Evolutionary conservation across 2,888 invertebrate genomes (phyloP), one percentile per base, ranked within the genome.

Genomic region (Lissonota sp.): DNA sequence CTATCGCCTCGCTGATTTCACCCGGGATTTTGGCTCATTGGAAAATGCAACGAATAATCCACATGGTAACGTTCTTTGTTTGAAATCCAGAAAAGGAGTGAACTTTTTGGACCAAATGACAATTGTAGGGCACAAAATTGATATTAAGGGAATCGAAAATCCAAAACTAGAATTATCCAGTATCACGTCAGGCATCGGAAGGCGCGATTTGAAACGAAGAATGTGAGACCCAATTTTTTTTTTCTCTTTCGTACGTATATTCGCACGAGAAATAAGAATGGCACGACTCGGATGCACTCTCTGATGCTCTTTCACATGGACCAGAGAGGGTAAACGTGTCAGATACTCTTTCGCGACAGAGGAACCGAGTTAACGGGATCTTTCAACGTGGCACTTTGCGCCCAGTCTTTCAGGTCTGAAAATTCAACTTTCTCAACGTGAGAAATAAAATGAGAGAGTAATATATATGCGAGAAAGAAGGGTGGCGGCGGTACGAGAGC

Each of bases 341-440:
- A 14, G 55, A 60, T 39, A 79, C 44, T 12, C 57, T 26, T 14
- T 16, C 70, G 40, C 53, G 55, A 58, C 76, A 64, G 66, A 14
- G 57, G 83, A 87, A 87, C 83, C 83, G 84, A 88, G 87, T 89
- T 89, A 88, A 84, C 84, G 26, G 10, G 7, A 7, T 87, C 88
- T 87, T 89, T 87, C 87, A 60, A 86, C 86, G 76, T 83, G 85
- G 85, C 86, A 88, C 88, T 88, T 88, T 84, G 74, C 53, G 14
- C 26, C 26, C 84, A 84, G 85, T 84, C 84, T 85, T 82, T 83
- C 79, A 74, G 67, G 53, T 82, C 26, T 26, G 86, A 83, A 88
- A 90, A 90, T 88, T 86, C 83, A 87, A 84, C 89, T 53, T 88
- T 87, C 80, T 62, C 79, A 77, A 63, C 81, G 86, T 85, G 86